Percentiles rank a stretch among this genome's conserved stretches.
These are phyloP conservation scores for Ardeotis arabs DNA, from an alignment of 2,113 vertebrate genomes.

Conservation along the genomic window DNA sequence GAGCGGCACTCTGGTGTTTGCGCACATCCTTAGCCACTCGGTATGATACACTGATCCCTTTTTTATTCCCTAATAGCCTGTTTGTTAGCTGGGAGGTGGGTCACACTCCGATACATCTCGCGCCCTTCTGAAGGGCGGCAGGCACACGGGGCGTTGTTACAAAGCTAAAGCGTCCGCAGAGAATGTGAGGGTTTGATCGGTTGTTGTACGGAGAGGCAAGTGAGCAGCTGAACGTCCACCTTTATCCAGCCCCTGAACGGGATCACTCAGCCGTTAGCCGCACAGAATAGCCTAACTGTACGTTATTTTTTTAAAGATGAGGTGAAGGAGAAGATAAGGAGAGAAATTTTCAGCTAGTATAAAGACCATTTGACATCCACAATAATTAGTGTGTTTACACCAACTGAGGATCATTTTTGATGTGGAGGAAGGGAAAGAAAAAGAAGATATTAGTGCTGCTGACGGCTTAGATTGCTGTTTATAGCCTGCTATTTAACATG, in stretches of 20 bases:
- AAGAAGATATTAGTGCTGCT: neutral
- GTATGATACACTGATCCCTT: neutral
- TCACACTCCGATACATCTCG: neutral
- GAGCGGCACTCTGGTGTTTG: neutral
- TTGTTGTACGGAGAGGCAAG: neutral
- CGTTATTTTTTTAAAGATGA: neutral
- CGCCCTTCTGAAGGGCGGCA: neutral
- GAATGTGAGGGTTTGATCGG: neutral
- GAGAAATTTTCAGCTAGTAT: neutral
- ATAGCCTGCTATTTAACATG: neutral
- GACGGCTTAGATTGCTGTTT: neutral
- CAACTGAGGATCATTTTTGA: neutral
- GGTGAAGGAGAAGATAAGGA: neutral
- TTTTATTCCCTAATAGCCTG: neutral
- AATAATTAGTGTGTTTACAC: neutral
- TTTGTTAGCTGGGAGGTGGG: neutral
- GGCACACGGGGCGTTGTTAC: fast-evolving
- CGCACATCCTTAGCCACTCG: neutral
- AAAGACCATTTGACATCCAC: neutral
- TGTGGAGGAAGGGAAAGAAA: neutral
- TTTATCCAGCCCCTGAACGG: neutral
- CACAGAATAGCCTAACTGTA: neutral
- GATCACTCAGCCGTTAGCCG: neutral
- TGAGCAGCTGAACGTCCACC: neutral
- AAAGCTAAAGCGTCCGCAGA: neutral